Base-by-base conservation (phyloP, 2,888 invertebrate species). In the Gnatocerus cornutus region DNA sequence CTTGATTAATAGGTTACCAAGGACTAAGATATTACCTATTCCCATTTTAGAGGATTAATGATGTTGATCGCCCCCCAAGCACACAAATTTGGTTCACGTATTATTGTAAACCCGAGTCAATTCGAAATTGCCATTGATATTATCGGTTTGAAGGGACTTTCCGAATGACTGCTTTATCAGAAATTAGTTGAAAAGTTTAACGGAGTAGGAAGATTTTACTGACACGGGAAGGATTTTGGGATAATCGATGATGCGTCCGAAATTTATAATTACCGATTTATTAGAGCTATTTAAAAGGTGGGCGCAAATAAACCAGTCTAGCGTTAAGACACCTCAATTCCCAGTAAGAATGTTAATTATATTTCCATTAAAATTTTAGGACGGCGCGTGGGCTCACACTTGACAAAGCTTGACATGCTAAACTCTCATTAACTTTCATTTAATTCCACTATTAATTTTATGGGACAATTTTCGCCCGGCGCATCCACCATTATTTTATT, bases 61-160 rank as follows among this genome's bases (percentile, higher is more conserved):
- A 50, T 37, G 29, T 27, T 50, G 62, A 43, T 63, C 53, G 43
- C 29, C 43, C 53, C 63, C 16, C 13, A 53, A 63, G 52, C 63
- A 62, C 62, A 39, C 48, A 61, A 46, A 56, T 56, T 56, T 37
- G 56, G 43, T 56, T 14, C 45, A 59, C 48, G 61, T 50, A 61
- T 61, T 48, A 61, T 61, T 61, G 56, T 58, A 10, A 43, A 43
- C 45, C 27, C 39, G 50, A 61, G 37, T 61, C 45, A 59, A 33
- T 59, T 59, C 45, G 45, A 45, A 59, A 59, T 59, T 59, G 59
- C 59, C 45, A n/a, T 33, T 46, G 59, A 59, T 59, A 59, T 46
- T 59, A 59, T 59, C 59, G 33, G 56, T 56, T 56, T 16, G 12
- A 33, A 21, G 56, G 56, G 56, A 27, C 41, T 56, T 56, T 41